Evolutionary conservation across 2,888 invertebrate genomes (phyloP).

Genomic region (Apomyelois bistriatella): DNA sequence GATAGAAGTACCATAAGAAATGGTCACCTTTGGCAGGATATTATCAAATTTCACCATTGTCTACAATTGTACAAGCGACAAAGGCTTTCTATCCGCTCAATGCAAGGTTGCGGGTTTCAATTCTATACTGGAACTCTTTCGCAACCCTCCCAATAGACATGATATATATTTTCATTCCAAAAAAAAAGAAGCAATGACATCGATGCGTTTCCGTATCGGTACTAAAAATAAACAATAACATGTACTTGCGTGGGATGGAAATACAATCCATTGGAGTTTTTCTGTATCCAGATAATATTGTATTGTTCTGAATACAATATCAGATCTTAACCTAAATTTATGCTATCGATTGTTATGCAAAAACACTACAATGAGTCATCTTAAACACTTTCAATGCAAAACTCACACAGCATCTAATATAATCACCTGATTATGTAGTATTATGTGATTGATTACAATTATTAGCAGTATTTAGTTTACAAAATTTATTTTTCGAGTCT

Average conservation of each 20-base stretch:
- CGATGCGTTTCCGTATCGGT: slow-evolving; percentile 65
- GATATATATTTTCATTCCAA: slow-evolving; percentile 58
- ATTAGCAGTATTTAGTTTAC: slow-evolving; percentile 52
- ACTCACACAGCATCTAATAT: slow-evolving; percentile 34
- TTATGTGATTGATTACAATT: slow-evolving; percentile 44
- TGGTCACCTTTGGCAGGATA: slow-evolving; percentile 40
- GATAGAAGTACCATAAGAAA: not conserved
- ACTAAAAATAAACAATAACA: slow-evolving; percentile 73
- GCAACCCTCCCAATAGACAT: slow-evolving; percentile 63
- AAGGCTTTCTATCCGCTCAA: slow-evolving; percentile 68
- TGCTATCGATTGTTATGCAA: slow-evolving; percentile 78
- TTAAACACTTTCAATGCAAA: slow-evolving; percentile 42
- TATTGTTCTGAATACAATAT: slow-evolving; percentile 63
- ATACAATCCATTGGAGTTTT: slow-evolving; percentile 47
- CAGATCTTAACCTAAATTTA: slow-evolving; percentile 77
- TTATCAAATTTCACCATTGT: slow-evolving; percentile 58
- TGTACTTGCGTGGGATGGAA: slow-evolving; percentile 54
- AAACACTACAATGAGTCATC: slow-evolving; percentile 68
- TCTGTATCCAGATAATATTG: slow-evolving; percentile 56
- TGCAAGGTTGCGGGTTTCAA: slow-evolving; percentile 71
- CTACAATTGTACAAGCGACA: slow-evolving; percentile 48
- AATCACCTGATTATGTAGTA: slow-evolving; percentile 62
- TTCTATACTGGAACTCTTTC: slow-evolving; percentile 64
- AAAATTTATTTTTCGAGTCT: slow-evolving; percentile 60
- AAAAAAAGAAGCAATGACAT: slow-evolving; percentile 72